Evolutionary conservation across 2,113 vertebrate species (phyloP).

Genomic region (Rhinoptilus africanus): DNA sequence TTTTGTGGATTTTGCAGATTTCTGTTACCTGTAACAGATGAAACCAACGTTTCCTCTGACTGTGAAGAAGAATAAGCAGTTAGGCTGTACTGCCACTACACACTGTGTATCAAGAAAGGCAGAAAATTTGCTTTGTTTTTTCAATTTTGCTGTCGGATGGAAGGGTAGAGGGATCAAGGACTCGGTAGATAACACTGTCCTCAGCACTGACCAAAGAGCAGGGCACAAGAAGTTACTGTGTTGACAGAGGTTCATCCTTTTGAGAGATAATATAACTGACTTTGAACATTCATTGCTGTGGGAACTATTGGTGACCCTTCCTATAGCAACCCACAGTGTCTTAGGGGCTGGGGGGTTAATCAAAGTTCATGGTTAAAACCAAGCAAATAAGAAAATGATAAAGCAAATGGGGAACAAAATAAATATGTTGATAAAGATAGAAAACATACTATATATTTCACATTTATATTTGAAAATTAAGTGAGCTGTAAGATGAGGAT

Average conservation of each 20-base stretch:
- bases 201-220: background rate
- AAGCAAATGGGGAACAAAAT: background rate
- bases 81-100: background rate
- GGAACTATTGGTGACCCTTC: background rate
- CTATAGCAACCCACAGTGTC: background rate
- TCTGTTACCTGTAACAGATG: background rate
- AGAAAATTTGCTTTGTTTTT: background rate
- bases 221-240: too few species aligned
- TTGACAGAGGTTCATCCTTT: background rate
- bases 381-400: background rate
- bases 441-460: background rate
- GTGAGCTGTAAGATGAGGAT: background rate
- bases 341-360: background rate
- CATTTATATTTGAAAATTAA: background rate
- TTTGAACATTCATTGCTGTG: background rate
- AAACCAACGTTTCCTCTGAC: background rate
- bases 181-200: background rate
- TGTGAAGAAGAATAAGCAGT: background rate
- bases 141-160: background rate
- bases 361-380: background rate
- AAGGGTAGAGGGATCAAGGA: background rate
- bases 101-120: background rate
- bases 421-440: background rate
- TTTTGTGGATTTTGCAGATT: background rate
- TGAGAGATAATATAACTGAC: background rate